Conservation (phyloP, 2,113 vertebrate species). For the Astur gentilis region DNA sequence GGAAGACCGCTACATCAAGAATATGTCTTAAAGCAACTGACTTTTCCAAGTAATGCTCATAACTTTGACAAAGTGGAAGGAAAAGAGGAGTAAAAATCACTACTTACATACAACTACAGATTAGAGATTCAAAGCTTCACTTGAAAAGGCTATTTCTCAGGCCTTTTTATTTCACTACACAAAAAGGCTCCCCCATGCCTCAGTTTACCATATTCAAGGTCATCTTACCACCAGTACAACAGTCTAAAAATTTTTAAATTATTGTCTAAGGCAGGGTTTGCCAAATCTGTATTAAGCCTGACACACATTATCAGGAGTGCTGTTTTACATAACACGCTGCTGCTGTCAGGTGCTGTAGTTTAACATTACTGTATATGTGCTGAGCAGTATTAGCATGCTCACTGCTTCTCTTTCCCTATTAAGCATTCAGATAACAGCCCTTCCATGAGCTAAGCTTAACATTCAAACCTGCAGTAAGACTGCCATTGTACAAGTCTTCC, state of each 20-base stretch:
- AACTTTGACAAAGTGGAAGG: not conserved
- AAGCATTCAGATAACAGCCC: conserved; percentile 70
- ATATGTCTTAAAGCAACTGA: not conserved
- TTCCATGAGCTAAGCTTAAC: conserved; percentile 48
- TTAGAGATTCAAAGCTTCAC: not conserved
- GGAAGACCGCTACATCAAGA: not conserved
- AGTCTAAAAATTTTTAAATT: not conserved
- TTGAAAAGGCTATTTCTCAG: not conserved
- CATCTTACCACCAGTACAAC: conserved; percentile 40
- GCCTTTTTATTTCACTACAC: not conserved
- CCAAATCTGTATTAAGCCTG: conserved; percentile 41
- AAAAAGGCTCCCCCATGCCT: not conserved
- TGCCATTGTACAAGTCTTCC: not conserved
- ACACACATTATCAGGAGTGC: conserved; percentile 61
- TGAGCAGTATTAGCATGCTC: conserved; percentile 35
- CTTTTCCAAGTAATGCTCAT: not conserved
- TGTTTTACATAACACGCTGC: conserved; percentile 57
- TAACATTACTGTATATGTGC: conserved; percentile 64
- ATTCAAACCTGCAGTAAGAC: conserved; percentile 41
- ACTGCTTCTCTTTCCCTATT: conserved; percentile 23
- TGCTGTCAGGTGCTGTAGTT: conserved; percentile 50
- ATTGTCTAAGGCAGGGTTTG: conserved; percentile 27
- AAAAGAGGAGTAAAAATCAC: not conserved
- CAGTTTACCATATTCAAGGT: conserved; percentile 66
- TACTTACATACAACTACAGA: not conserved